phyloP scores from a whole-genome alignment of 2,888 invertebrate genomes.

The Bellardia bayeri region DNA sequence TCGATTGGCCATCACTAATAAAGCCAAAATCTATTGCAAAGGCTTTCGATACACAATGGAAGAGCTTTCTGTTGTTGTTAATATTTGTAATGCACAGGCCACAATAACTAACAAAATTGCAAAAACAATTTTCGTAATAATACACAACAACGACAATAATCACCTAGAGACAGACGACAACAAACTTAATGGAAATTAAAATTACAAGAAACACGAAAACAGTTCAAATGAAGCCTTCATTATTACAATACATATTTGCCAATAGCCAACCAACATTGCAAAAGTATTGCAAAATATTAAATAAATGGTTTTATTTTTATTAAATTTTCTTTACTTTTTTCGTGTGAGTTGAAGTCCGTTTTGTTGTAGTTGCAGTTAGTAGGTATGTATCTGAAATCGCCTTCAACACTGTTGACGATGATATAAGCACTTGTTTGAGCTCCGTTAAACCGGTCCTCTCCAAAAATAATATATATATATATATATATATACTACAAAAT shows the following conservation, averaged over 20 bases:
- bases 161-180: neutral
- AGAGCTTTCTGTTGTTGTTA: neutral
- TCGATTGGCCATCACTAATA: neutral
- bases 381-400: neutral
- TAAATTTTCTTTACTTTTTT: slow-evolving; percentile 40
- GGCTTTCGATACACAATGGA: neutral
- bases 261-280: slow-evolving; percentile 14
- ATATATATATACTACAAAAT: slow-evolving; percentile 1
- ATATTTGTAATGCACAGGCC: neutral
- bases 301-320: too few species aligned
- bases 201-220: neutral
- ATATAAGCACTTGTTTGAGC: slow-evolving; percentile 70
- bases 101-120: slow-evolving; percentile 12
- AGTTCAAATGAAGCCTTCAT: slow-evolving; percentile 20
- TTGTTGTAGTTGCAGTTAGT: slow-evolving; percentile 38
- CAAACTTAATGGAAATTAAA: neutral
- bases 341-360: slow-evolving; percentile 50
- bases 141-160: neutral
- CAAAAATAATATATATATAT: slow-evolving; percentile 7
- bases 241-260: slow-evolving; percentile 38
- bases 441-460: slow-evolving; percentile 72
- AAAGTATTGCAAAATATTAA: slow-evolving; percentile 39
- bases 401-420: slow-evolving; percentile 47
- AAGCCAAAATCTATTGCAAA: neutral
- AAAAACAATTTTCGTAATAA: slow-evolving; percentile 11